Conservation (phyloP, 2,888 invertebrate species). For the Tipula vernalis region DNA sequence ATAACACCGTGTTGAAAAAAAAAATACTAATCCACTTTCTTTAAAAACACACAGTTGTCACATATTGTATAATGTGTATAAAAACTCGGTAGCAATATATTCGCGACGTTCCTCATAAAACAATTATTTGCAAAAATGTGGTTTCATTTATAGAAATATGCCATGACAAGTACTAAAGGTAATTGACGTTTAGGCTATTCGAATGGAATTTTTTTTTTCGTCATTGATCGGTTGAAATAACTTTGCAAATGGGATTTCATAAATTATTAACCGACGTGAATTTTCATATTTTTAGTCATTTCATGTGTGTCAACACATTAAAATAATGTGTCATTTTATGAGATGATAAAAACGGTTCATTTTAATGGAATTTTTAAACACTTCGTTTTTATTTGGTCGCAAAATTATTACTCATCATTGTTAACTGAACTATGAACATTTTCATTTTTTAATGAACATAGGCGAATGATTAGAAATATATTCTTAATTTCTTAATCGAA, state of each 20-base stretch:
- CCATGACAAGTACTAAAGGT: too few species aligned
- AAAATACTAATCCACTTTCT: not conserved
- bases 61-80: not conserved
- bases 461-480: not conserved
- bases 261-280: too few species aligned
- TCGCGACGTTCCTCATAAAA: not conserved
- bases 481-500: not conserved
- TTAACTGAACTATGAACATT: not conserved
- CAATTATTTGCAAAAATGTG: not conserved
- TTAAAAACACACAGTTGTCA: not conserved
- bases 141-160: too few species aligned
- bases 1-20: not conserved
- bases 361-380: not conserved
- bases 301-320: not conserved
- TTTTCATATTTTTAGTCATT: too few species aligned
- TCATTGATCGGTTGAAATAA: not conserved
- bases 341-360: not conserved
- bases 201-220: not conserved
- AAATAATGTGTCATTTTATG: not conserved
- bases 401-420: not conserved
- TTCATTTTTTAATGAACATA: not conserved
- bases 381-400: not conserved
- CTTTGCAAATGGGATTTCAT: not conserved
- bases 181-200: not conserved
- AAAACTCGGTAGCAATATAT: not conserved